phyloP scores from a whole-genome alignment of 2,797 vertebrate genomes.

The Melanotaenia parkinsoni region DNA sequence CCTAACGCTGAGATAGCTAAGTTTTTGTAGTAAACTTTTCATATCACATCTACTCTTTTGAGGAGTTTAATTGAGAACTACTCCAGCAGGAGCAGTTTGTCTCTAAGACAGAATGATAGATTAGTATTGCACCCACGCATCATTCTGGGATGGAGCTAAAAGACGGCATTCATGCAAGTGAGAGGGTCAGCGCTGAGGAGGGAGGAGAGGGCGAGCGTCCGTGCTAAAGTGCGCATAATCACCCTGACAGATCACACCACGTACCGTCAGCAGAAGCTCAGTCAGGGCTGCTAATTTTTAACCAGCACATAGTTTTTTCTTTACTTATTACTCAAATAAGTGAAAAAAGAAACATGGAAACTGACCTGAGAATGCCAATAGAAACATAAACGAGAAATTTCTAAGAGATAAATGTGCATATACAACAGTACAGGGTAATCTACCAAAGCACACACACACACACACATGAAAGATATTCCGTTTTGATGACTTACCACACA shows the following conservation, averaged over 20 bases:
- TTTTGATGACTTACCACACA: constrained; percentile 14
- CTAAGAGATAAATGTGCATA: constrained; percentile 15
- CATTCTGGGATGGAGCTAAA: constrained; percentile 72
- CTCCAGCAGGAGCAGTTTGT: constrained; percentile 35
- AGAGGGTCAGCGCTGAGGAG: constrained; percentile 50
- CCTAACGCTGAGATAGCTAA: too few species aligned
- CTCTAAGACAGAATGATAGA: constrained; percentile 60
- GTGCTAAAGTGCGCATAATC: constrained; percentile 43
- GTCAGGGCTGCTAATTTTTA: neutral
- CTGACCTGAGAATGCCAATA: constrained; percentile 41
- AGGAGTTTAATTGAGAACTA: constrained; percentile 30
- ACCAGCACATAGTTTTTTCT: constrained; percentile 8
- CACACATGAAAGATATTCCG: neutral
- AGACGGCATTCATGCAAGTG: constrained; percentile 64
- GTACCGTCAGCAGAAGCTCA: constrained; percentile 9
- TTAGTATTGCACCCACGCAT: constrained; percentile 78
- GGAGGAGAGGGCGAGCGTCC: constrained; percentile 30
- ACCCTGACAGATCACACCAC: constrained; percentile 46
- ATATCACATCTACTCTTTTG: neutral
- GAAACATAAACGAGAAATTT: constrained; percentile 7
- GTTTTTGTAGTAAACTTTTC: neutral
- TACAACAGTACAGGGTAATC: constrained; percentile 11
- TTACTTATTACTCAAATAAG: constrained; percentile 13
- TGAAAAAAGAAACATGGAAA: constrained; percentile 3
- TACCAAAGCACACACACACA: neutral